These are phyloP conservation scores for Steinernema carpocapsae DNA, from an alignment of 2,888 invertebrate genomes.

Conservation along the genomic window DNA sequence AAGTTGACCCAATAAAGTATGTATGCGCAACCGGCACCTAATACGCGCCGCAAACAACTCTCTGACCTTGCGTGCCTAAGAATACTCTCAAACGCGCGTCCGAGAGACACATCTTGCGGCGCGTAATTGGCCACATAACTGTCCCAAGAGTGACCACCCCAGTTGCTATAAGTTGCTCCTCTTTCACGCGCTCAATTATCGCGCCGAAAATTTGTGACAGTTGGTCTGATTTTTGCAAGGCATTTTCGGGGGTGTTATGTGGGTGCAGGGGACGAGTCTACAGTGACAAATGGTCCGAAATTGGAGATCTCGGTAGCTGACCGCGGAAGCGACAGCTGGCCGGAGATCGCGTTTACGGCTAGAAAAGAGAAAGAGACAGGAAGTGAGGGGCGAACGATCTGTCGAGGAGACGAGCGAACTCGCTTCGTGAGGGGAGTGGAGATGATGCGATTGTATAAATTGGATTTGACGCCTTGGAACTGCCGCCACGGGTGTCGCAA, in stretches of 20 bases:
- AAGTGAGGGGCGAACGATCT: not conserved
- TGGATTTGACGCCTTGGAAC: conserved; percentile 29
- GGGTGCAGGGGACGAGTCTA: not conserved
- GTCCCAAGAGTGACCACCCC: not conserved
- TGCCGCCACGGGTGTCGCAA: not conserved
- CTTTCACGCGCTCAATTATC: not conserved
- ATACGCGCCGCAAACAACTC: not conserved
- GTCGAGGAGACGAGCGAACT: not conserved
- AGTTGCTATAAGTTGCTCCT: not conserved
- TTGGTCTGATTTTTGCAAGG: conserved; percentile 23
- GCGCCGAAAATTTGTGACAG: not conserved
- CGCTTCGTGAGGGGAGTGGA: not conserved
- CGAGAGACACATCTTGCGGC: not conserved
- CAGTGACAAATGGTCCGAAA: conserved; percentile 10
- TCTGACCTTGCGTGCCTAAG: conserved; percentile 3
- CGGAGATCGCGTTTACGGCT: conserved; percentile 20
- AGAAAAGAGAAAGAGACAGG: not conserved
- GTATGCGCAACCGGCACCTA: conserved; percentile 23
- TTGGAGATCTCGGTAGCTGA: conserved; percentile 1
- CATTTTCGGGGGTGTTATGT: not conserved
- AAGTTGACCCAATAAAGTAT: conserved; percentile 3
- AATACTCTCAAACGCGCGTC: conserved; percentile 3
- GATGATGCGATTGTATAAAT: conserved; percentile 24
- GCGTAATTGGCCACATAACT: not conserved
- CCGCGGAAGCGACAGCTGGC: conserved; percentile 23